Base-by-base conservation (phyloP, 2,888 invertebrate genomes). In the Galerucella nymphaeae region DNA sequence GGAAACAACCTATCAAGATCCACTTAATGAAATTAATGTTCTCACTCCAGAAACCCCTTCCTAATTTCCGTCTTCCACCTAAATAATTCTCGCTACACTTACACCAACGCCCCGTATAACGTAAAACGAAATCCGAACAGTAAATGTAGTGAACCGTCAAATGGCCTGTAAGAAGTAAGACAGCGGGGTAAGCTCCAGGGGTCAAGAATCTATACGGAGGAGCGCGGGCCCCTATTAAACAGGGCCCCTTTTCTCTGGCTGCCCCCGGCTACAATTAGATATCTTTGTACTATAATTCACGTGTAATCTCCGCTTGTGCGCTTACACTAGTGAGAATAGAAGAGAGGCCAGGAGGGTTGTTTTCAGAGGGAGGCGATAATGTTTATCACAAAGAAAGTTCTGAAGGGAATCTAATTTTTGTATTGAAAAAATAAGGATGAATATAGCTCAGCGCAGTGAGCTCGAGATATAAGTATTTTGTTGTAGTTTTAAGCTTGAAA, bases 211-310 rank as follows among this genome's bases (percentile, higher is more conserved):
- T 50, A 66, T 62, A 11, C 18, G 42, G 42, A 62, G 18, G 61
- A 18, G 61, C 42, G 16, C 4, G 42, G 61, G 41, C 42, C 61
- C 61, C 18, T 62, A 62, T 62, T 62, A 62, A 62, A 62, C 18
- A 70, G 50, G 50, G 70, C 81, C 79, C 83, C 82, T 77, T 79
- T 72, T 45, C 45, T 62, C 59, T 67, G 48, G 61, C 77, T 78
- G 70, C 73, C 77, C 68, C 62, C 63, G 80, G 85, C 86, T 85
- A 87, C 87, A 87, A 88, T 88, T 88, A 88, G 87, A 87, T 88
- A 88, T 88, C 88, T 88, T 87, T 86, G 86, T 85, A 86, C 87
- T 86, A 88, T 88, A 88, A 88, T 90, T 90, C 90, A 90, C 88
- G 88, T 87, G 89, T 89, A 90, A 89, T 88, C 89, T 89, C 86